Base-by-base conservation (phyloP, 2,888 invertebrate species). In the Zaprionus lineosus region DNA sequence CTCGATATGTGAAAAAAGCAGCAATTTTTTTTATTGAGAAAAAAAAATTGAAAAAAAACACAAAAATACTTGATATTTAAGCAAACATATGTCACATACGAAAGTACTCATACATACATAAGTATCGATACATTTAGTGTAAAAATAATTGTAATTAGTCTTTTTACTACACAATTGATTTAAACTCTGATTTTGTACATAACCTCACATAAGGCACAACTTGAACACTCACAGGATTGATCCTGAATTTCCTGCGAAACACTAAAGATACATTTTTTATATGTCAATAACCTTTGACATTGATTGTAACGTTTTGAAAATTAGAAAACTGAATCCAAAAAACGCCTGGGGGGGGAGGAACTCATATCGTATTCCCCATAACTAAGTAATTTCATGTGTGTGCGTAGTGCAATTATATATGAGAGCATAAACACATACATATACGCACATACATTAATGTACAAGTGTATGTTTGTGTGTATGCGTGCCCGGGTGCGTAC, bases 341-440 rank as follows among this genome's bases (percentile, higher is more conserved):
- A 19, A 47, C 48, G 55, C 39, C 8, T 2, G 4, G 7, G 11
- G 29, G 29, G 4, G 8, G 29, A 29, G 11, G 29, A 28, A 31
- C 28, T 36, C 9, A 21, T 29, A 53, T n/a, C 26, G 26, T 44
- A 41, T 24, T 6, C n/a, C 8, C 6, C 24, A 41, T 39, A 48
- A 36, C 37, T 48, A 48, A 28, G 18, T 29, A 12, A 34, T 46
- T 16, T 34, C 37, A 29, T 37, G 31, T 24, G 28, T 36, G 48
- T 39, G 40, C 40, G 50, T 40, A 29, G 3, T 29, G 21, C 50
- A 50, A 50, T 50, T 50, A 50, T 40, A 50, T 40, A 19, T 29
- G 29, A 31, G 31, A 14, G 16, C 21, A 6, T 29, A 18, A 50
- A 36, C 11, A 24, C 4, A 8, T 24, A 24, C n/a, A 24, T 21